Evolutionary conservation across 2,888 invertebrate species (phyloP).

Genomic region (Perizoma affinitatum): DNA sequence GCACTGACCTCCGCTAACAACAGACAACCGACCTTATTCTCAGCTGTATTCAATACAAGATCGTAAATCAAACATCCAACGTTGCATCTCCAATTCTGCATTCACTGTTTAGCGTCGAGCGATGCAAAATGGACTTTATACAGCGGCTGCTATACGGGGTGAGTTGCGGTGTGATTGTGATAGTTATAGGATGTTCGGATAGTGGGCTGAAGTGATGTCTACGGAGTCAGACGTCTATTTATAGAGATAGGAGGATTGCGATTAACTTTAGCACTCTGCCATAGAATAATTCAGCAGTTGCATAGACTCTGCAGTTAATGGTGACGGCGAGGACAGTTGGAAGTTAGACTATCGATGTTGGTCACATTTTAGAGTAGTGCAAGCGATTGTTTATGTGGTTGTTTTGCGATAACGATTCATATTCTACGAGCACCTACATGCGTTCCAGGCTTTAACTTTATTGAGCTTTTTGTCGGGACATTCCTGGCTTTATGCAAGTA

Average conservation of each 20-base stretch:
- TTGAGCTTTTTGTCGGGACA: constrained; percentile 14
- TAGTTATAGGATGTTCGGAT: constrained; percentile 45
- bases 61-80: constrained; percentile 26
- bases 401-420: constrained; percentile 31
- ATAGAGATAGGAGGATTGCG: constrained; percentile 65
- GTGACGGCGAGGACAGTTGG: constrained; percentile 46
- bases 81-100: constrained; percentile 36
- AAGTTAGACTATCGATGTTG: constrained; percentile 45
- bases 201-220: constrained; percentile 61
- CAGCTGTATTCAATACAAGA: constrained; percentile 35
- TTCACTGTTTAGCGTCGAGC: constrained; percentile 12
- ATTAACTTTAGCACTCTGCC: constrained; percentile 59
- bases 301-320: constrained; percentile 47
- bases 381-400: constrained; percentile 54
- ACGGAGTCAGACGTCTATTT: constrained; percentile 77
- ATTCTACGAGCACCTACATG: neutral
- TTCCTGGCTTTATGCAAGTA: neutral
- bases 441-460: constrained; percentile 18
- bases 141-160: constrained; percentile 34
- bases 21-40: constrained; percentile 47
- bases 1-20: constrained; percentile 38
- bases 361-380: constrained; percentile 41
- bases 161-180: constrained; percentile 35
- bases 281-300: constrained; percentile 23
- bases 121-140: constrained; percentile 46